Evolutionary conservation across 2,113 vertebrate genomes (phyloP), one percentile per base, ranked within the genome.

Genomic region (Phyllostomus discolor): DNA sequence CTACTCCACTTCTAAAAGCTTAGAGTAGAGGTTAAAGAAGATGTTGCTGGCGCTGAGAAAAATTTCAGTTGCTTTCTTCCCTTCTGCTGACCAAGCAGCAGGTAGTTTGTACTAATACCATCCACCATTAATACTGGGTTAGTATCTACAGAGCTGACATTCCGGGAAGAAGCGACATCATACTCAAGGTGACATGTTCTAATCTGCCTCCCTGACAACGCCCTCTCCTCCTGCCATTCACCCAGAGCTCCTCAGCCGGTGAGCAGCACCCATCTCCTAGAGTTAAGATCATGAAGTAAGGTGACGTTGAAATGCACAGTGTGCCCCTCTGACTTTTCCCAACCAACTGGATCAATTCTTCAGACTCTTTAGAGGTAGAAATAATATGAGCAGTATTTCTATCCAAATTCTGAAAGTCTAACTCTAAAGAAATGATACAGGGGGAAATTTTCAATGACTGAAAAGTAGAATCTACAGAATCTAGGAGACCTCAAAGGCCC

Each of bases 401-500:
- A n/a, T 59, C 59, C 11, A 81, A 78, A 88, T 93, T 90, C 62
- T 88, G 64, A 95, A 43, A 94, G 72, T 54, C 33, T 48, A 93
- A 75, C 43, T 31, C 76, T 84, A 33, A 90, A 88, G 67, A 91
- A 81, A 67, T 11, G 41, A 91, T 54, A 69, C 19, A 91, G 35
- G 80, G 62, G 78, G 11, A 86, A 89, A n/a, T 28, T 91, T 72
- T 93, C 83, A 93, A 85, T 86, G 86, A 90, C 84, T 84, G 90
- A 90, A 83, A 94, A 90, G 38, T 20, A 87, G 57, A 90, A 89
- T 62, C 92, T 89, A 48, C 28, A 96, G 82, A 93, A 64, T 83
- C 54, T 31, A 82, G 82, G 73, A 95, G 88, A 92, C 69, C 67
- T 59, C 75, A 81, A 57, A 90, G 84, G 50, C 33, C 66, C 11